A percentile compares a stretch with the other conserved stretches of the same genome.
Evolutionary conservation across 2,113 vertebrate genomes (phyloP).

Genomic region (Nesoenas mayeri): DNA sequence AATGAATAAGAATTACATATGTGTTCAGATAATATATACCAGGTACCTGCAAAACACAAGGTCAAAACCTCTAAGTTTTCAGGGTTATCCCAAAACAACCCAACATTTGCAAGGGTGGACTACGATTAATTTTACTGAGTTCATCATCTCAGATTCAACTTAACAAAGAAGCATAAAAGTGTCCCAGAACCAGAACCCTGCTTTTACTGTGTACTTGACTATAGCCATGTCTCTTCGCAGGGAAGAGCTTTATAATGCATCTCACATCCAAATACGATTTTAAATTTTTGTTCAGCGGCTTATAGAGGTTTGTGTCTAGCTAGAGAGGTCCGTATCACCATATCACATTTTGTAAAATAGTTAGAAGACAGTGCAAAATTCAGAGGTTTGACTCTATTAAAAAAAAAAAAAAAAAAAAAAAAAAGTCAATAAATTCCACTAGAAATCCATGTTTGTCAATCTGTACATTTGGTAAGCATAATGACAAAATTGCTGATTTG

Average conservation of each 20-base stretch:
- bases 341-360: background rate
- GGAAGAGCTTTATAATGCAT: background rate
- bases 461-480: slow-evolving; percentile 41
- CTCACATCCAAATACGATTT: background rate
- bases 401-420: background rate
- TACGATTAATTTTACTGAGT: background rate
- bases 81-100: background rate
- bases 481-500: slow-evolving; percentile 54
- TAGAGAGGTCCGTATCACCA: background rate
- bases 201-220: background rate
- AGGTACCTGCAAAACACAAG: background rate
- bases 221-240: background rate
- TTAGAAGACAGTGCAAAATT: background rate
- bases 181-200: background rate
- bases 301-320: background rate
- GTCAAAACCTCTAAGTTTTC: background rate
- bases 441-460: slow-evolving; percentile 54
- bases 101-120: rapidly evolving
- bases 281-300: background rate
- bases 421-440: slow-evolving; percentile 40
- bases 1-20: background rate
- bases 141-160: background rate
- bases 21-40: background rate
- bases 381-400: background rate
- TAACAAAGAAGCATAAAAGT: background rate